Conservation (phyloP, 2,888 invertebrate species). For the Chloroclystis v-ata region DNA sequence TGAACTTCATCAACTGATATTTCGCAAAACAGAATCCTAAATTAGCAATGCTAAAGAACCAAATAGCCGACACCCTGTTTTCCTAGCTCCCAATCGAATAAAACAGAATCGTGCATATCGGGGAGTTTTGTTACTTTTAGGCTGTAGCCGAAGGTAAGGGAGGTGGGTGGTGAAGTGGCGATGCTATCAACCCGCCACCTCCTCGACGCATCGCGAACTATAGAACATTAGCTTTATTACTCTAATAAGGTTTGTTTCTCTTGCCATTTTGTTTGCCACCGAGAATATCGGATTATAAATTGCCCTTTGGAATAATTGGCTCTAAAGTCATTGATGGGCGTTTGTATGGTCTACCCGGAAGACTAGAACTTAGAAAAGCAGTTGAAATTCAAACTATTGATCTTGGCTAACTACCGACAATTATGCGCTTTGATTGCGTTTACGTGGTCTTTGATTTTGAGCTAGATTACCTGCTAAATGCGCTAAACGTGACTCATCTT, state of each 20-base stretch:
- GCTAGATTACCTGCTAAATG: not conserved
- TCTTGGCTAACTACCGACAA: conserved; percentile 3
- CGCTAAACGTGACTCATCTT: no score
- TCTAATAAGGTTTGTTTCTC: conserved; percentile 32
- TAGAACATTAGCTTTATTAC: conserved; percentile 46
- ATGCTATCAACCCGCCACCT: conserved; percentile 20
- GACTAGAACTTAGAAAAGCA: conserved; percentile 2
- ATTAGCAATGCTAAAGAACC: conserved; percentile 1
- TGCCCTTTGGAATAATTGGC: conserved; percentile 22
- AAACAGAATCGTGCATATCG: conserved; percentile 18
- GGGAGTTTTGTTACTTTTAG: conserved; percentile 23
- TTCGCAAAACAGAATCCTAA: not conserved
- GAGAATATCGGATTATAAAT: conserved; percentile 22
- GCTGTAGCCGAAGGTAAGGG: conserved; percentile 20
- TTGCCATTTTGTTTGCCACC: conserved; percentile 24
- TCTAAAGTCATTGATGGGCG: conserved; percentile 19
- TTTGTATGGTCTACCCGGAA: conserved; percentile 17
- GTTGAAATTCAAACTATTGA: not conserved
- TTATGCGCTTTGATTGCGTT: conserved; percentile 7
- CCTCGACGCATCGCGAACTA: conserved; percentile 34
- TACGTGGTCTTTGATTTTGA: not conserved
- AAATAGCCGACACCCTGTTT: conserved; percentile 9
- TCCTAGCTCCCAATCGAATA: conserved; percentile 17
- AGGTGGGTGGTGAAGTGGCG: conserved; percentile 39
- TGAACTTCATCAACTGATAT: not conserved